Base-by-base conservation (phyloP, 2,888 invertebrate genomes). In the Tetranychus truncatus region DNA sequence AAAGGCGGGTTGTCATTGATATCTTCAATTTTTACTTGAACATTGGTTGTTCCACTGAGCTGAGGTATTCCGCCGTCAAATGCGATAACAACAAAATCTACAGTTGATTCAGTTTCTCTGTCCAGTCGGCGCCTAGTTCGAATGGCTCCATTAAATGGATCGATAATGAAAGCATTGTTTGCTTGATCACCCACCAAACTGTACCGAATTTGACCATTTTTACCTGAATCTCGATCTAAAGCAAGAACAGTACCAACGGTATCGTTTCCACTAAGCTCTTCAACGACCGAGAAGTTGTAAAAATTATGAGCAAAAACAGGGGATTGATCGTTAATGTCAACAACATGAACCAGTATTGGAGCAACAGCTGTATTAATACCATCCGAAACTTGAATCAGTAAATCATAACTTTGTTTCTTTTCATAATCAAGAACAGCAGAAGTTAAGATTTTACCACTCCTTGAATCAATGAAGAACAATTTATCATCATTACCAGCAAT, bases 1-100 rank as follows among this genome's bases (percentile, higher is more conserved):
- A 87, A 82, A 0, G 94, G 94, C 4, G 91, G 86, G 80, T 91
- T 91, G 81, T 92, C 92, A 81, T 93, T 93, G 78, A 91, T 91
- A 81, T 93, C 92, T 77, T 91, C 90, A 0, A 92, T 91, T 74
- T 88, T 84, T 24, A 92, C 86, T 9, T 76, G 75, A 45, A 80
- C 79, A 20, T 78, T 78, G 1, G 79, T 76, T 2, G 80, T 80
- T 8, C 79, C 79, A 72, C 79, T 80, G 7, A 80, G 75, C 45
- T 80, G 80, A 1, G 80, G 80, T 21, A 78, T 79, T 1, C 80
- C 80, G 3, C 78, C 78, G 74, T 80, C 80, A 45, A 78, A 78
- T 1, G 79, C 80, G 24, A 79, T 76, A 6, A 80, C 79, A 9
- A 78, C 69, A 44, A 80, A 80, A 45, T 80, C 79, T 15, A 79